Percentiles rank a stretch among this genome's conserved stretches.
Conservation (phyloP, 2,888 invertebrate genomes). For the Epirrita christyi region DNA sequence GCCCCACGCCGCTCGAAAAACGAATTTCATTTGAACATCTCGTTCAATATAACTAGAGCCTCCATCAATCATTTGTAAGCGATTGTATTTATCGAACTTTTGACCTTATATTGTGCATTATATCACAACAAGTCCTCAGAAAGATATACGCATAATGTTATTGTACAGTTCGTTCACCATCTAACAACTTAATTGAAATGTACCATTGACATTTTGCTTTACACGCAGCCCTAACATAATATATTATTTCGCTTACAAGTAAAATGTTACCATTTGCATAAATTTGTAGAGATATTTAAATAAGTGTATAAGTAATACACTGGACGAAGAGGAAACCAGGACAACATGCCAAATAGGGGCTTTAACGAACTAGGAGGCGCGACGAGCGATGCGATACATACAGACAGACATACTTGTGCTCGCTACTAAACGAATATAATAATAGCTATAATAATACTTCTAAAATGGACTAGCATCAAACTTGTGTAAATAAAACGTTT, state of each 20-base stretch:
- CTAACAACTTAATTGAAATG: too few species aligned
- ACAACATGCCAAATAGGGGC: constrained; percentile 34
- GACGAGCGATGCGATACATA: not conserved
- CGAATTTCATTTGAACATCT: too few species aligned
- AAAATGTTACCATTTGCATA: constrained; percentile 59
- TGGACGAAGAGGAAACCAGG: constrained; percentile 56
- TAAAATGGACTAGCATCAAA: constrained; percentile 63
- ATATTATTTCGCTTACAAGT: constrained; percentile 54
- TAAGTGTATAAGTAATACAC: constrained; percentile 42
- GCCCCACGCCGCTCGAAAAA: too few species aligned
- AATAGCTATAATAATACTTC: constrained; percentile 44
- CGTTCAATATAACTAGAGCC: too few species aligned
- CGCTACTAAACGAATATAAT: constrained; percentile 18
- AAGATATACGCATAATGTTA: too few species aligned
- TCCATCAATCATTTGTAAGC: too few species aligned
- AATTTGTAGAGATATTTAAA: constrained; percentile 48
- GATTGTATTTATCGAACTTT: too few species aligned
- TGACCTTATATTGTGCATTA: too few species aligned
- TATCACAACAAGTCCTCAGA: too few species aligned
- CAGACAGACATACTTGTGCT: constrained; percentile 2
- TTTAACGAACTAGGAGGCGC: constrained; percentile 4
- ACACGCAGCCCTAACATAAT: constrained; percentile 39
- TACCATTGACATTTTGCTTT: too few species aligned
- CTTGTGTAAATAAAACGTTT: constrained; percentile 50
- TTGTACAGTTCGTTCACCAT: too few species aligned